phyloP scores from a whole-genome alignment of 1,140 invertebrate genomes.

The Lucilia sericata region DNA sequence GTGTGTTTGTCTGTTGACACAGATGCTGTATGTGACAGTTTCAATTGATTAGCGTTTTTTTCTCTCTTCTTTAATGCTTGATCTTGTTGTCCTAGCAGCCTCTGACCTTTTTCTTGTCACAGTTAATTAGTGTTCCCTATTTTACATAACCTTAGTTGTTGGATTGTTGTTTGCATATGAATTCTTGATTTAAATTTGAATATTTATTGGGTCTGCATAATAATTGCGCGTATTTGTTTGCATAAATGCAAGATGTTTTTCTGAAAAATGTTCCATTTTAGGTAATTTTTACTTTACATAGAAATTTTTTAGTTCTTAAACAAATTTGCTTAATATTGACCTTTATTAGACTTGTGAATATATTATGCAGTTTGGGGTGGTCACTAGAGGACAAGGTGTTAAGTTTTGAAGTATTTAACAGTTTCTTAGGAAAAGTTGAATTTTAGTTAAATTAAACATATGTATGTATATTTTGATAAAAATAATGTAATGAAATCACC shows the following conservation, averaged over 20 bases:
- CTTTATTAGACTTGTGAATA: background rate
- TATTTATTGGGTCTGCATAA: background rate
- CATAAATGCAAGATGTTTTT: conserved; percentile 33
- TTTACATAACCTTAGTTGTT: conserved; percentile 16
- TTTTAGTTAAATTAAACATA: too few relatives aligned
- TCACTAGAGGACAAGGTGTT: background rate
- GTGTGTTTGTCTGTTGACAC: background rate
- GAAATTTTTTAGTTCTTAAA: background rate
- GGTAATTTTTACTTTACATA: background rate
- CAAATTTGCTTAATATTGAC: conserved; percentile 16
- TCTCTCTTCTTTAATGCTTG: background rate
- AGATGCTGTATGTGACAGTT: conserved; percentile 41
- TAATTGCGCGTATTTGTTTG: conserved; percentile 23
- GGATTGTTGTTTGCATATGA: conserved; percentile 9
- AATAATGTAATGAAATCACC: too few relatives aligned
- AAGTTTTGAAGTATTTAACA: conserved; percentile 7
- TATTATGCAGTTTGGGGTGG: background rate
- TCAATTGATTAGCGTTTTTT: conserved; percentile 23
- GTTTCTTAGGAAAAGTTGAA: too few relatives aligned
- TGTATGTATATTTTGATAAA: too few relatives aligned
- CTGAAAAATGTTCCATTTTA: background rate
- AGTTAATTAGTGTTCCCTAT: conserved; percentile 22
- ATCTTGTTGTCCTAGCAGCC: conserved; percentile 25
- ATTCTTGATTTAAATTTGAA: conserved; percentile 29
- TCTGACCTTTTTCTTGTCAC: conserved; percentile 42